Conservation (phyloP, 2,113 vertebrate species). For the Mesitornis unicolor region DNA sequence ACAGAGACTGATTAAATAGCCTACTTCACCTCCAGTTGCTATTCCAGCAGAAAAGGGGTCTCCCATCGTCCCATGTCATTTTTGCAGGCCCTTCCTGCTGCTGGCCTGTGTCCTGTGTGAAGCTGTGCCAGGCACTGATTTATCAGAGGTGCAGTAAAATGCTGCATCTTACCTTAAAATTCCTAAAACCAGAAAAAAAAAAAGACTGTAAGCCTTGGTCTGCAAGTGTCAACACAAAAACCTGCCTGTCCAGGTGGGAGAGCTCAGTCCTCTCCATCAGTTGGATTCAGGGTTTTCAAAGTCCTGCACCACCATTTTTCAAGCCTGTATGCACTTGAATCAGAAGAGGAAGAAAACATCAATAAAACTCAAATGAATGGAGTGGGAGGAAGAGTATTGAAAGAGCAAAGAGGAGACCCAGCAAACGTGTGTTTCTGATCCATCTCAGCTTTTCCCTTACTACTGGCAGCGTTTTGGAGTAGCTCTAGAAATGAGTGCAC, state of each 20-base stretch:
- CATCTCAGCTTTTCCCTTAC: neutral
- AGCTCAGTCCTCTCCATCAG: neutral
- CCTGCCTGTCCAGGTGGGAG: neutral
- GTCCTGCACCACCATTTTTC: neutral
- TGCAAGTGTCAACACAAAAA: neutral
- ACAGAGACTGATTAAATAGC: neutral
- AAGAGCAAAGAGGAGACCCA: neutral
- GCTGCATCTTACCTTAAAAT: neutral
- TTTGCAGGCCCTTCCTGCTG: neutral
- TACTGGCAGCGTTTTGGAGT: neutral
- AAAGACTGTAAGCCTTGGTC: neutral
- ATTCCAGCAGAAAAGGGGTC: neutral
- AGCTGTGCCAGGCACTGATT: neutral
- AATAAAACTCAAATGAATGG: neutral
- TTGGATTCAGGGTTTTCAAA: neutral
- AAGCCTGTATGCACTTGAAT: neutral
- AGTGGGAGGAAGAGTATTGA: neutral
- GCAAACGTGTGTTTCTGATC: neutral
- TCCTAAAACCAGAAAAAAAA: neutral
- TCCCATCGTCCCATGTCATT: rapidly evolving
- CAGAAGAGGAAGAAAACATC: neutral
- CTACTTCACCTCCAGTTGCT: neutral
- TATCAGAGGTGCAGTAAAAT: neutral
- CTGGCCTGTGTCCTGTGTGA: neutral
- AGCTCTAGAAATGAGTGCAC: neutral